Conservation (phyloP, 2,888 invertebrate species). For the Bombylius discolor region DNA sequence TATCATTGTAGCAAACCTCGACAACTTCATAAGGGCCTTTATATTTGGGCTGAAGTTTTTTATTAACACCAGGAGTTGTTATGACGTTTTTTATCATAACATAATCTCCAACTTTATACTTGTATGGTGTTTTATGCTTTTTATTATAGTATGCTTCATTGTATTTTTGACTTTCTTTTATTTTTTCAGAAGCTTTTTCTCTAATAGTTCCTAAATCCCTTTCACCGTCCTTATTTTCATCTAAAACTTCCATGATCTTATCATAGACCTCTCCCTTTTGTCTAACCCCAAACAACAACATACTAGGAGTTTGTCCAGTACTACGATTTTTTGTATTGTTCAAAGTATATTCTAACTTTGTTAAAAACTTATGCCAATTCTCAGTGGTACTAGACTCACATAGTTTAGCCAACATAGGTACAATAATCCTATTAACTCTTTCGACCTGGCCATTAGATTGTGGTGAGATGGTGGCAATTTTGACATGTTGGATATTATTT, state of each 20-base stretch:
- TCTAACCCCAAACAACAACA: conserved; percentile 18
- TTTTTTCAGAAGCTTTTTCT: neutral
- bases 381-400: neutral
- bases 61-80: too few species aligned
- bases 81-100: too few species aligned
- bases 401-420: neutral
- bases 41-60: too few species aligned
- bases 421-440: neutral
- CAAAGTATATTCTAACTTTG: conserved; percentile 14
- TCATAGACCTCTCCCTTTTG: conserved; percentile 17
- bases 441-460: neutral
- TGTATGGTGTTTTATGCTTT: too few species aligned
- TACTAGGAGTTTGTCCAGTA: conserved; percentile 18
- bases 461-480: neutral
- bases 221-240: neutral
- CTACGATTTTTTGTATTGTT: conserved; percentile 18
- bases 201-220: conserved; percentile 14
- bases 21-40: too few species aligned
- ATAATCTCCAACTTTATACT: too few species aligned
- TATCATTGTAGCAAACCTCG: too few species aligned
- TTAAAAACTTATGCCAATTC: neutral
- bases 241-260: conserved; percentile 6
- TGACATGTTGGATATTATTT: neutral
- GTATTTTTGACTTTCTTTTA: neutral
- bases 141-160: neutral